phyloP scores from a whole-genome alignment of 1,140 invertebrate species.

The Stegodyphus mimosarum region DNA sequence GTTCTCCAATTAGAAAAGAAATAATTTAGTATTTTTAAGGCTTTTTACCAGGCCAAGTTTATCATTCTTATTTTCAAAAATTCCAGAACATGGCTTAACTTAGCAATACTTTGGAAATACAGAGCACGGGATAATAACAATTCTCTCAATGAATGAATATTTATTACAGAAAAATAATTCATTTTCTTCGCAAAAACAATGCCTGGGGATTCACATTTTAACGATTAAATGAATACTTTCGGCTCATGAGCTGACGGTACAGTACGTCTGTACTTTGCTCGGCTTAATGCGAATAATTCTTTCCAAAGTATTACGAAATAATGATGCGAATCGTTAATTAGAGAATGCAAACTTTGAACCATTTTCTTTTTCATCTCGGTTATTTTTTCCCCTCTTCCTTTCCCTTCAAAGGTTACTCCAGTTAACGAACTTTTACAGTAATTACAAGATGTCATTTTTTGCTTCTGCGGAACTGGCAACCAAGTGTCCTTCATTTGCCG shows the following conservation, averaged over 20 bases:
- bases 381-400: neutral
- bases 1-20: too few relatives aligned
- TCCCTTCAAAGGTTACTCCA: slow-evolving; percentile 44
- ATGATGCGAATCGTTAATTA: slow-evolving; percentile 59
- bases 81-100: too few relatives aligned
- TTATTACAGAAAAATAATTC: neutral
- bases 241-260: too few relatives aligned
- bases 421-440: slow-evolving; percentile 59
- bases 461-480: neutral
- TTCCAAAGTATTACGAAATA: slow-evolving; percentile 48
- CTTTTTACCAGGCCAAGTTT: too few relatives aligned
- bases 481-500: slow-evolving; percentile 32
- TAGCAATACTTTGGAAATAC: too few relatives aligned
- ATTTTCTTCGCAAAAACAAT: neutral
- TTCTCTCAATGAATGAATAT: too few relatives aligned
- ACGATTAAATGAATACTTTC: slow-evolving; percentile 18
- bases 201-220: slow-evolving; percentile 17
- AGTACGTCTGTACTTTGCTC: too few relatives aligned
- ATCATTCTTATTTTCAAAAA: too few relatives aligned
- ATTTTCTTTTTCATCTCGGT: neutral
- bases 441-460: slow-evolving; percentile 45
- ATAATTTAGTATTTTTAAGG: too few relatives aligned
- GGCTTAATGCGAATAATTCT: slow-evolving; percentile 29
- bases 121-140: too few relatives aligned
- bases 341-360: slow-evolving; percentile 48